Base-by-base conservation (phyloP, 1,140 invertebrate species). In the Ceratosolen fusciceps region DNA sequence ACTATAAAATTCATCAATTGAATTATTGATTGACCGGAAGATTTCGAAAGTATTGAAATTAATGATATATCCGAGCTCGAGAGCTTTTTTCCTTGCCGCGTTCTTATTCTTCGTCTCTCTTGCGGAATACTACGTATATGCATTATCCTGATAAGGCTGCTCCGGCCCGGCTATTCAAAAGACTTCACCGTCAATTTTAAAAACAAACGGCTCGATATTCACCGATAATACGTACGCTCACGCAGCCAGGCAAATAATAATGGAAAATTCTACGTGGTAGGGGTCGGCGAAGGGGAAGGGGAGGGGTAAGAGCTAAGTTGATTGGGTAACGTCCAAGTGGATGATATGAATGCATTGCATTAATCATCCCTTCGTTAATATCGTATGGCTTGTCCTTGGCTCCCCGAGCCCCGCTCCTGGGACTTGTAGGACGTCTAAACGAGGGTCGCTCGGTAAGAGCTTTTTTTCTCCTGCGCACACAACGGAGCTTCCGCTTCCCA, bases 401-500 rank as follows among this genome's bases (percentile, higher is more conserved):
- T 31, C 52, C 39, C 29, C 29, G 0, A 7, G 16, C n/a, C 47
- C 34, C 29, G 9, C 8, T 72, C 29, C 21, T 49, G 10, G n/a
- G 56, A 16, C n/a, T 29, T 37, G 9, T 24, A 37, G n/a, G n/a
- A n/a, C 54, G 14, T 60, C n/a, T 5, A 74, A 62, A 26, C 39
- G 39, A 49, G 24, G 39, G n/a, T 24, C 24, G 14, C 12, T 10
- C 39, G 56, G 29, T 47, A 31, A 29, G 56, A 60, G 43, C 19
- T 60, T 62, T 67, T n/a, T 74, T 74, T 74, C 21, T 29, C 37
- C 49, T 52, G 26, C 26, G 39, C 67, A n/a, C 67, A 49, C 7
- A 37, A 31, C 58, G 60, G 8, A 19, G 12, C 10, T 29, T 74
- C 49, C 29, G 58, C 54, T 49, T 80, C 26, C 73, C 79, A 80